Evolutionary conservation across 2,113 vertebrate genomes (phyloP).

Genomic region (Perccottus glenii): DNA sequence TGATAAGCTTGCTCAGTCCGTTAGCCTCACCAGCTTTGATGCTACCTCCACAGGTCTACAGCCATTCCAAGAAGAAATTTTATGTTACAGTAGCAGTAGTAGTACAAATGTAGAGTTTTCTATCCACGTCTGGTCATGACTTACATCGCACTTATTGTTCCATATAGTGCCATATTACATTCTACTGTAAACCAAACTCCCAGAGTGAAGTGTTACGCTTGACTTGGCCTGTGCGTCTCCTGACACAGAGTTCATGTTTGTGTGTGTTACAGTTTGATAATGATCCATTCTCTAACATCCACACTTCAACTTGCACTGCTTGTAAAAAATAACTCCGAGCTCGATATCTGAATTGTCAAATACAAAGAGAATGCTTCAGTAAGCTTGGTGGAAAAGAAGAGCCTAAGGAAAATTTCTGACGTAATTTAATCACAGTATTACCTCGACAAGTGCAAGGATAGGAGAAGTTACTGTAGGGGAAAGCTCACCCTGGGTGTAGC

Average conservation of each 20-base stretch:
- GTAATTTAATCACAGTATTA: slow-evolving; percentile 58
- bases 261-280: slow-evolving; percentile 44
- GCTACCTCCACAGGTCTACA: too few species aligned
- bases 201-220: neutral
- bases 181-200: slow-evolving; percentile 8
- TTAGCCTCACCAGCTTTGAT: too few species aligned
- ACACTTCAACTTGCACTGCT: slow-evolving; percentile 24
- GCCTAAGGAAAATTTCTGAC: slow-evolving; percentile 56
- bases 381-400: slow-evolving; percentile 34
- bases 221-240: slow-evolving; percentile 15
- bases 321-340: slow-evolving; percentile 60
- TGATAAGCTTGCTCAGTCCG: too few species aligned
- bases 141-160: neutral
- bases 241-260: slow-evolving; percentile 16
- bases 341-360: slow-evolving; percentile 53
- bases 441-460: slow-evolving; percentile 37
- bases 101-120: neutral
- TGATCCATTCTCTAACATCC: slow-evolving; percentile 38
- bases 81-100: too few species aligned
- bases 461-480: slow-evolving; percentile 24
- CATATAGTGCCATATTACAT: neutral
- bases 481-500: slow-evolving; percentile 3
- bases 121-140: neutral
- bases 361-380: slow-evolving; percentile 43
- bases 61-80: too few species aligned